Evolutionary conservation across 1,140 invertebrate species (phyloP).

Genomic region (Hetaerina americana): DNA sequence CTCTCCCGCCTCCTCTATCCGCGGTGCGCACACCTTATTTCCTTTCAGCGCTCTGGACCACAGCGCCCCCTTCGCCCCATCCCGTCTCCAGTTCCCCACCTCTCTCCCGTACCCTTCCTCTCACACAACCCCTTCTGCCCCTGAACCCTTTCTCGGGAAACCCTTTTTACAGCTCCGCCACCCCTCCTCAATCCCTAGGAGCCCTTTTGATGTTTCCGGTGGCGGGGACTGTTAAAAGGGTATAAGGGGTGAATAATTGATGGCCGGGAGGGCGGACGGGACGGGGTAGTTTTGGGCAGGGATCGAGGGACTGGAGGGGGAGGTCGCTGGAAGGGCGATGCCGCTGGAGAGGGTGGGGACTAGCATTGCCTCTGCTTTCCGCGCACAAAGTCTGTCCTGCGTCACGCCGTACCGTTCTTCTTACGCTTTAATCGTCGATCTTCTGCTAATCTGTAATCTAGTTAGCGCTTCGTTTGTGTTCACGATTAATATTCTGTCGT

Average conservation of each 20-base stretch:
- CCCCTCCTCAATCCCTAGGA: background rate
- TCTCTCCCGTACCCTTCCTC: background rate
- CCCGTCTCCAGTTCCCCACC: background rate
- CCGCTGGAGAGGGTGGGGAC: no score
- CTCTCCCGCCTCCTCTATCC: no score
- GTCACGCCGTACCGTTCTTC: no score
- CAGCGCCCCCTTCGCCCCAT: no score
- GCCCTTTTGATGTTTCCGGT: background rate
- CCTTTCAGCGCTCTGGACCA: background rate
- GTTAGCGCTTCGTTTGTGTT: no score
- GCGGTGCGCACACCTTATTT: background rate
- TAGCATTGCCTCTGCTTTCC: no score
- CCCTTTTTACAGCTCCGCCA: background rate
- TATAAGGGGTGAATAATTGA: background rate
- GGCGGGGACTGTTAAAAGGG: background rate
- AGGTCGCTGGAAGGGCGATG: background rate
- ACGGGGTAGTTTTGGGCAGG: no score
- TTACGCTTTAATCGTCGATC: no score
- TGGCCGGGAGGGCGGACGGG: background rate
- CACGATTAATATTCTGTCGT: no score
- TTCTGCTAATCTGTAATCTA: no score
- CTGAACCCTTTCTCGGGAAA: background rate
- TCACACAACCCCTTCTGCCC: background rate
- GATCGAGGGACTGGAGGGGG: background rate
- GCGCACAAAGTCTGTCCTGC: no score